Conservation (phyloP, 2,888 invertebrate species). For the Perithous albicinctus region DNA sequence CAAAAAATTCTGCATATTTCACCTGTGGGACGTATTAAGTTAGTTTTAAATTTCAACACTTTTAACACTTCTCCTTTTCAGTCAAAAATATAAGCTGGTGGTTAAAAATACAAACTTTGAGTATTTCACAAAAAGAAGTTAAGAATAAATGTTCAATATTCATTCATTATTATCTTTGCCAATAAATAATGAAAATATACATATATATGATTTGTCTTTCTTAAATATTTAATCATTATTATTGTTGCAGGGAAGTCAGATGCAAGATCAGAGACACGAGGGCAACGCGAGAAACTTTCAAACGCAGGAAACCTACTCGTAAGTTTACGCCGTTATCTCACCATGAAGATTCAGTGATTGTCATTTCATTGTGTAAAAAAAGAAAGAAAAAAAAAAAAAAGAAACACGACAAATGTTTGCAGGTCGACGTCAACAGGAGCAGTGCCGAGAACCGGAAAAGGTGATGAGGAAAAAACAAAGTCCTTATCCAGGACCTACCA, state of each 20-base stretch:
- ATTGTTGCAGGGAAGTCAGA: conserved; percentile 77
- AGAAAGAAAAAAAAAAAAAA: not conserved
- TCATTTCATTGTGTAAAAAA: not conserved
- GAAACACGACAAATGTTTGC: conserved; percentile 20
- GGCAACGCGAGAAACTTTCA: conserved; percentile 77
- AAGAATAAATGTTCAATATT: not conserved
- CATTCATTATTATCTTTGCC: not conserved
- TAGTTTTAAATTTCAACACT: too few relatives aligned
- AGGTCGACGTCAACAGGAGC: conserved; percentile 78
- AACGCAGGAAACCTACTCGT: conserved; percentile 79
- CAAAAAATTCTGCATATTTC: too few relatives aligned
- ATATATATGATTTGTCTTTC: not conserved
- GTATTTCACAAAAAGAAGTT: not conserved
- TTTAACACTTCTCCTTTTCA: too few relatives aligned
- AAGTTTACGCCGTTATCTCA: conserved; percentile 69
- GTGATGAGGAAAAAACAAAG: conserved; percentile 85
- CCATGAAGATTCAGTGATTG: not conserved
- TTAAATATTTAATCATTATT: not conserved
- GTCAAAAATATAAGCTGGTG: too few relatives aligned
- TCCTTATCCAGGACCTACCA: conserved; percentile 93
- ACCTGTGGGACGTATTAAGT: too few relatives aligned
- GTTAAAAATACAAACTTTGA: not conserved
- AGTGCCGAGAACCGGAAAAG: conserved; percentile 76
- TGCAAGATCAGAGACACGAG: conserved; percentile 80
- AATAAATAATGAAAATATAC: not conserved